Evolutionary conservation across 2,113 vertebrate genomes (phyloP).

Genomic region (Gallinago jamesoni): DNA sequence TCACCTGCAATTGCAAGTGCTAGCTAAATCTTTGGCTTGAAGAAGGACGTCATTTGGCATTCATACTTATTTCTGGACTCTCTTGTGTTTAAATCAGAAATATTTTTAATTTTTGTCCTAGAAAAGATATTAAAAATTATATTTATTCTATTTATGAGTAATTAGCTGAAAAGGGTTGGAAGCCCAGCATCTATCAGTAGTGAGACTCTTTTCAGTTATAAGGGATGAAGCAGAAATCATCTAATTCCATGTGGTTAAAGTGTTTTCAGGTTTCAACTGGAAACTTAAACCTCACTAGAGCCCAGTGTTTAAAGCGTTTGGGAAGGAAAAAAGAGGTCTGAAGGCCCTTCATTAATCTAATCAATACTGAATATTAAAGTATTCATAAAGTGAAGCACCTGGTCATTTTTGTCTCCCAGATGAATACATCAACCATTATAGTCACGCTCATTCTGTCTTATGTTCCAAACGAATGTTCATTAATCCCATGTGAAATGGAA

Average conservation of each 20-base stretch:
- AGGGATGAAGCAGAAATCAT: neutral
- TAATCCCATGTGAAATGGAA: neutral
- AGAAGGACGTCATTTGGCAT: neutral
- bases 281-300: neutral
- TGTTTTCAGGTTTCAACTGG: neutral
- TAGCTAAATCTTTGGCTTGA: rapidly evolving
- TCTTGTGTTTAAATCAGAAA: neutral
- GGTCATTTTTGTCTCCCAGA: neutral
- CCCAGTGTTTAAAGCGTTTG: neutral
- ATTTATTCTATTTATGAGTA: neutral
- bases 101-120: neutral
- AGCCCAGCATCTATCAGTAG: neutral
- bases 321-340: neutral
- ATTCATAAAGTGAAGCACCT: neutral
- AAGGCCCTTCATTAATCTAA: neutral
- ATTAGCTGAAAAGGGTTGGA: neutral
- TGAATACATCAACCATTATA: neutral
- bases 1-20: neutral
- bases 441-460: neutral
- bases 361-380: slow-evolving; percentile 24
- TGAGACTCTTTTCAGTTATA: neutral
- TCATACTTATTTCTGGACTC: neutral
- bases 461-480: slow-evolving; percentile 13
- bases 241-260: neutral
- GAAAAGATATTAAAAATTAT: neutral